These are phyloP conservation scores for Bibio marci DNA, from an alignment of 2,888 invertebrate species.

Conservation along the genomic window DNA sequence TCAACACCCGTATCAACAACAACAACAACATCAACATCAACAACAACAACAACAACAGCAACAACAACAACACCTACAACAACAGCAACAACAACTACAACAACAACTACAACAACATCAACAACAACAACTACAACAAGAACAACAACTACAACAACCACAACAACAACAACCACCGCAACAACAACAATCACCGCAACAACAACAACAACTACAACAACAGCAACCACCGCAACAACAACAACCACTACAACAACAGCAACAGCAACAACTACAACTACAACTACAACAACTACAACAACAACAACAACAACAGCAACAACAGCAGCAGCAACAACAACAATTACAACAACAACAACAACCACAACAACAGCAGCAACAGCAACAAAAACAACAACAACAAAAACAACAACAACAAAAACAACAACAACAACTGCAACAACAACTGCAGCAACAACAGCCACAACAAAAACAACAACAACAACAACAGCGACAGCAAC, in stretches of 20 bases:
- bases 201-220: too few relatives aligned
- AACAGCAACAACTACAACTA: too few relatives aligned
- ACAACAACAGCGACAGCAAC: neutral
- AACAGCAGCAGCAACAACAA: neutral
- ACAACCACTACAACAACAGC: too few relatives aligned
- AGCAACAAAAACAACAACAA: neutral
- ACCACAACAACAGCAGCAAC: neutral
- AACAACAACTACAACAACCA: too few relatives aligned
- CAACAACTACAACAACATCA: conserved; percentile 14
- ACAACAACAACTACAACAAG: neutral
- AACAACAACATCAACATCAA: conserved; percentile 8
- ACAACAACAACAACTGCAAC: too few relatives aligned
- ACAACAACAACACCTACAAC: too few relatives aligned
- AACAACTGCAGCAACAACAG: neutral
- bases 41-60: too few relatives aligned
- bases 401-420: neutral
- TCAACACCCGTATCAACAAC: too few relatives aligned
- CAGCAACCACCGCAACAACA: too few relatives aligned
- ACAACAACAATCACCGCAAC: neutral
- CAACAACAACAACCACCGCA: neutral
- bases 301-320: conserved; percentile 12
- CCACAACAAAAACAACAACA: too few relatives aligned
- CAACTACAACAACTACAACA: conserved; percentile 15
- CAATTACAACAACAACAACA: neutral
- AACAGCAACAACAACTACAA: conserved; percentile 17